Evolutionary conservation across 2,797 vertebrate genomes (phyloP).

Genomic region (Clarias laeviceps): DNA sequence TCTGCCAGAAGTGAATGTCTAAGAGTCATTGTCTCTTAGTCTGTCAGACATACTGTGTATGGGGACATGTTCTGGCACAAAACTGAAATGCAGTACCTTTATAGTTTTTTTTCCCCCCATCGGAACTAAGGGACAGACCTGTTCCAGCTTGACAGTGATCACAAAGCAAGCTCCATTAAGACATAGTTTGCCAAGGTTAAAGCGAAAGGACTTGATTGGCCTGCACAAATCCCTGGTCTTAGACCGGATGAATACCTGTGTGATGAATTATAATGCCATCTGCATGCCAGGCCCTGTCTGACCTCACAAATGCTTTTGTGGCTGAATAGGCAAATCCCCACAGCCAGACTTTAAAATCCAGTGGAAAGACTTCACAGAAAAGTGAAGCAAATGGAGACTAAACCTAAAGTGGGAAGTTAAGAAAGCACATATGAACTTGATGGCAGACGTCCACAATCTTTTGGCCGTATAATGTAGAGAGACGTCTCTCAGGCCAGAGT

Average conservation of each 20-base stretch:
- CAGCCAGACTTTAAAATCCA: neutral
- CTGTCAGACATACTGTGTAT: no score
- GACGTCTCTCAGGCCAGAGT: neutral
- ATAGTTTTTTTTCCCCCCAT: neutral
- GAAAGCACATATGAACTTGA: neutral
- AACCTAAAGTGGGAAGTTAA: neutral
- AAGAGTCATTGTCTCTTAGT: no score
- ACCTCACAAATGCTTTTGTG: neutral
- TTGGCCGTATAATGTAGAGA: neutral
- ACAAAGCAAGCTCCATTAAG: neutral
- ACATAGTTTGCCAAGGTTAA: neutral
- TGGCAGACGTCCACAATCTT: neutral
- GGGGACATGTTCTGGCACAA: neutral
- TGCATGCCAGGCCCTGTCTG: neutral
- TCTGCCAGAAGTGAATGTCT: no score
- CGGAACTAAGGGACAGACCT: neutral
- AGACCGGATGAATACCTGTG: neutral
- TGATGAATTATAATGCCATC: neutral
- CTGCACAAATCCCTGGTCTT: neutral
- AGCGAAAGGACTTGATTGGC: neutral
- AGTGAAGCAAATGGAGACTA: neutral
- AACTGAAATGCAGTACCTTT: neutral
- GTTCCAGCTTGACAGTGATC: neutral
- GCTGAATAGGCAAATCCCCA: neutral
- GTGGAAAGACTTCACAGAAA: neutral